These are phyloP conservation scores for Cavia porcellus DNA, from an alignment of 2,113 vertebrate species.

Conservation along the genomic window DNA sequence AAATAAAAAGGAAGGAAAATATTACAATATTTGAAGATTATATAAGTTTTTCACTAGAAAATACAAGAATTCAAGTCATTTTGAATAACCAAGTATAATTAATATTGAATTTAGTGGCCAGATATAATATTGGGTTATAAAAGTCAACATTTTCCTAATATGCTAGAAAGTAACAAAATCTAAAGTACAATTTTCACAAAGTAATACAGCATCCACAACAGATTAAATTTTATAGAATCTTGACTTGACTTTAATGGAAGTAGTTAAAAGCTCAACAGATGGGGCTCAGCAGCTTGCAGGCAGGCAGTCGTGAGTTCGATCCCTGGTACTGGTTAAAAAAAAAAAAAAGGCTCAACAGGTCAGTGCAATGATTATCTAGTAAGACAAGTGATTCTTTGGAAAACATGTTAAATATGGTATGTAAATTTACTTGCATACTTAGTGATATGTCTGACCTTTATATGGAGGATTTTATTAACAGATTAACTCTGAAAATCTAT, in stretches of 20 bases:
- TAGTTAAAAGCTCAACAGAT: too few species aligned
- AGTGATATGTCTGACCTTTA: background rate
- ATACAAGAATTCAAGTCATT: background rate
- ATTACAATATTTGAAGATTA: background rate
- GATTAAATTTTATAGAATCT: background rate
- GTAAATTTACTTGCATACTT: conserved; percentile 26
- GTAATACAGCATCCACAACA: background rate
- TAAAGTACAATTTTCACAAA: conserved; percentile 21
- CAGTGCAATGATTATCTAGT: background rate
- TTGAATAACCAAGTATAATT: background rate
- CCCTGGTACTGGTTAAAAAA: too few species aligned
- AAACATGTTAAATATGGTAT: conserved; percentile 34
- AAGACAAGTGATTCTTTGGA: conserved; percentile 27
- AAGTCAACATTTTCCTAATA: conserved; percentile 47
- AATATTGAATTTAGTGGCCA: background rate
- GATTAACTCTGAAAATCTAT: background rate
- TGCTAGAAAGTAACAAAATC: conserved; percentile 16
- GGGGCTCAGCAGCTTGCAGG: too few species aligned
- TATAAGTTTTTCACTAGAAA: conserved; percentile 30
- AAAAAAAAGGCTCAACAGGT: background rate
- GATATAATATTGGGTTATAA: background rate
- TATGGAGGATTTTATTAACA: background rate
- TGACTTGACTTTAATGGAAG: background rate
- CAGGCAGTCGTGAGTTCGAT: too few species aligned
- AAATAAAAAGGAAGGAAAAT: conserved; percentile 13